phyloP scores from a whole-genome alignment of 2,888 invertebrate species.

The Allolobophora icterica region DNA sequence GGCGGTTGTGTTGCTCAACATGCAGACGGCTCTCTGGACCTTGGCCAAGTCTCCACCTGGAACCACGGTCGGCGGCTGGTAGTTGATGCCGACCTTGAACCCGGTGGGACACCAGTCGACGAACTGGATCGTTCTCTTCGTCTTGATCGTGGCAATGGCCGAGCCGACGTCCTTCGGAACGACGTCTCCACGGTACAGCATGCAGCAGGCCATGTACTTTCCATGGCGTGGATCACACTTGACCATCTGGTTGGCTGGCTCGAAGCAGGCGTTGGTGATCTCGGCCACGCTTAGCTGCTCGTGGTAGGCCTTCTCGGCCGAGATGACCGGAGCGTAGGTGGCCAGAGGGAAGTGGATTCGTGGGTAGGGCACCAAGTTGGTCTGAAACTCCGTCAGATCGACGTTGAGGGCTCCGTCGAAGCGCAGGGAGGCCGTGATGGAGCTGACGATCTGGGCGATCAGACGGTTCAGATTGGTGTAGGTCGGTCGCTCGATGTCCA shows the following conservation, averaged over 20 bases:
- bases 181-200: conserved; percentile 82
- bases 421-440: conserved; percentile 65
- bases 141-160: conserved; percentile 67
- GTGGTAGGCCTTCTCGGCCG: conserved; percentile 71
- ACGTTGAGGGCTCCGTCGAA: conserved; percentile 69
- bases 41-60: conserved; percentile 70
- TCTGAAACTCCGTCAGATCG: conserved; percentile 69
- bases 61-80: conserved; percentile 76
- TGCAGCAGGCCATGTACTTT: conserved; percentile 72
- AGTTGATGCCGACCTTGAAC: conserved; percentile 78
- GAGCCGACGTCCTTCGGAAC: conserved; percentile 75
- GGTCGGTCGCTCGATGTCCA: conserved; percentile 84
- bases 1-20: conserved; percentile 89
- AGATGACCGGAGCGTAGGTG: conserved; percentile 90
- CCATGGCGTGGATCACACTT: conserved; percentile 64
- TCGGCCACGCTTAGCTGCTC: conserved; percentile 70
- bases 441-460: conserved; percentile 81
- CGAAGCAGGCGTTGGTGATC: conserved; percentile 88
- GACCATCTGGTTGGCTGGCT: conserved; percentile 74
- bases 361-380: conserved; percentile 77
- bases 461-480: conserved; percentile 89
- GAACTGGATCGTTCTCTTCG: conserved; percentile 56
- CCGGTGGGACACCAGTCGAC: conserved; percentile 74
- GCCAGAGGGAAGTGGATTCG: conserved; percentile 85
- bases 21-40: conserved; percentile 79